Base-by-base conservation (phyloP, 2,888 invertebrate genomes). In the Tachina grossa region DNA sequence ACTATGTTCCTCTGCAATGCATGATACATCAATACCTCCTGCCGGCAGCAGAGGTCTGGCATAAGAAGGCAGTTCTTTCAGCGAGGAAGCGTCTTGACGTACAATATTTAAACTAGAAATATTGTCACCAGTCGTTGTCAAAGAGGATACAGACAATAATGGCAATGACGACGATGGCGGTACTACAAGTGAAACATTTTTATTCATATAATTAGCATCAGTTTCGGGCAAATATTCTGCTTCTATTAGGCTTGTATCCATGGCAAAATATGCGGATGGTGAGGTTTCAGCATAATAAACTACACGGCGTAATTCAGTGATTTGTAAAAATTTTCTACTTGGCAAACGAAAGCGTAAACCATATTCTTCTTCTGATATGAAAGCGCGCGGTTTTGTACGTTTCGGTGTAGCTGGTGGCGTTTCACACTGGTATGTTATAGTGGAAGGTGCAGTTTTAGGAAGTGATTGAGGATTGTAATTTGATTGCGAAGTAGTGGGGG, bases 101-200 rank as follows among this genome's bases (percentile, higher is more conserved):
- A 84, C 83, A 59, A 65, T 45, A 87, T 85, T 79, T 19, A 87
- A 71, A 51, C 85, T 88, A 19, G 84, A 83, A n/a, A 65, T n/a
- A 55, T 75, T 65, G 6, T 65, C 74, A 65, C 11, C 43, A 78
- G 74, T 66, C 14, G 43, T 53, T 55, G 61, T 11, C 45, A 61
- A 49, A 0, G 45, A 41, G 8, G 68, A 45, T 43, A 11, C 14
- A 11, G 59, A 53, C 41, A 61, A 14, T 2, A 61, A 14, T 2
- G 61, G 57, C n/a, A n/a, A 14, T 1, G 14, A 31, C 11, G 63
- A 31, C 11, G 63, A 31, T 31, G 31, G 6, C 2, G 55, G 47
- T 39, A 47, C 11, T 39, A 47, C 11, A 19, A 49, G 10, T 31
- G 55, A 19, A 11, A 5, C 45, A 43, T 41, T 61, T n/a, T 22